Conservation (phyloP, 2,888 invertebrate species). For the Eudasyphora cyanicolor region DNA sequence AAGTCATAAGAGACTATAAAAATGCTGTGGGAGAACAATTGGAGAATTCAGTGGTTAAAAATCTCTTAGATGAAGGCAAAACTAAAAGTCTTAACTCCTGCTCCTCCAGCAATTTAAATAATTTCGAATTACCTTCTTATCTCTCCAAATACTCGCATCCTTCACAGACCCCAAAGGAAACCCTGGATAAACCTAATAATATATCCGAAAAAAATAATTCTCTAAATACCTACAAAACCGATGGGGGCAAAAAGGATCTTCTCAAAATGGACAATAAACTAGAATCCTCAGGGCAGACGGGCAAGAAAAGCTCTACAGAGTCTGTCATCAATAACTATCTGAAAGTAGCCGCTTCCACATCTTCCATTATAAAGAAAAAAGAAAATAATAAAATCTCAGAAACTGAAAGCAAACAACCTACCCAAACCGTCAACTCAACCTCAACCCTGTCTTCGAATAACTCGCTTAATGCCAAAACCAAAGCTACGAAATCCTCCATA, state of each 20-base stretch:
- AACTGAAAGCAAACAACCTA: conserved; percentile 38
- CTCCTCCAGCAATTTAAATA: conserved; percentile 67
- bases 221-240: conserved; percentile 50
- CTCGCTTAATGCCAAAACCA: conserved; percentile 47
- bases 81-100: conserved; percentile 2
- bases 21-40: conserved; percentile 72
- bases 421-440: too few relatives aligned
- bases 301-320: conserved; percentile 68
- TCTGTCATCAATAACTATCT: conserved; percentile 78
- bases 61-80: conserved; percentile 68
- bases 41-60: conserved; percentile 71
- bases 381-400: conserved; percentile 71
- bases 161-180: conserved; percentile 35
- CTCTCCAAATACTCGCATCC: conserved; percentile 72
- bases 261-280: conserved; percentile 72
- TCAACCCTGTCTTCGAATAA: conserved; percentile 60
- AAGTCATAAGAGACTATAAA: conserved; percentile 78
- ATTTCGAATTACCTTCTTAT: conserved; percentile 73
- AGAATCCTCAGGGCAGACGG: conserved; percentile 63
- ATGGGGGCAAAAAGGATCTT: conserved; percentile 60
- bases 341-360: conserved; percentile 72
- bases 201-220: conserved; percentile 71
- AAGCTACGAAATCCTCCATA: conserved; percentile 35
- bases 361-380: conserved; percentile 73
- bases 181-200: conserved; percentile 76